Conservation (phyloP, 2,797 vertebrate genomes). For the Morus bassanus region DNA sequence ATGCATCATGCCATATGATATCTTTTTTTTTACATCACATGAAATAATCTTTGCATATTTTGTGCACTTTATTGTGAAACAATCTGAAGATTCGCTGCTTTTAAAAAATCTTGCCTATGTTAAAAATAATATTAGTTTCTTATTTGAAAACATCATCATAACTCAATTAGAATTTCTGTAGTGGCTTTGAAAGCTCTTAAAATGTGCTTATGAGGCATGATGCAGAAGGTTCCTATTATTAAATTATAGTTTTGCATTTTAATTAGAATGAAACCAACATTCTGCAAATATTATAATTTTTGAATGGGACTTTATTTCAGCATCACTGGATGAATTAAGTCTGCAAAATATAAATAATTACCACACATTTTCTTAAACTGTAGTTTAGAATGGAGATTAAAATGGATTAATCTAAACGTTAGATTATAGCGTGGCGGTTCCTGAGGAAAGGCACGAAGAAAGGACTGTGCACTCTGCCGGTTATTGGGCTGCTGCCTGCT, state of each 20-base stretch:
- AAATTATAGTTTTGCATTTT: neutral
- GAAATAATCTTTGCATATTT: neutral
- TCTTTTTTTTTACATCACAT: neutral
- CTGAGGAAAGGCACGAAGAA: neutral
- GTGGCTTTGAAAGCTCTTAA: neutral
- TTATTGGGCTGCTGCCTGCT: neutral
- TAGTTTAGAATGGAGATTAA: neutral
- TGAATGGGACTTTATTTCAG: neutral
- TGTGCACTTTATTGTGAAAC: neutral
- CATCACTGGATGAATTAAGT: neutral
- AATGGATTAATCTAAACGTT: neutral
- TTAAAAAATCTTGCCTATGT: neutral
- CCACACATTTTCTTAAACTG: neutral
- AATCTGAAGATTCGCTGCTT: neutral
- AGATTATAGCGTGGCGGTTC: accelerated
- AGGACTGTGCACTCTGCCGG: neutral
- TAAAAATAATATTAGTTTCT: neutral
- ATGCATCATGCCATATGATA: neutral
- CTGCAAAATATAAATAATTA: neutral
- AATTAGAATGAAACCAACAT: neutral
- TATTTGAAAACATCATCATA: neutral
- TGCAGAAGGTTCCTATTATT: neutral
- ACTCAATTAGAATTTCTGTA: neutral
- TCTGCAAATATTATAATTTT: neutral
- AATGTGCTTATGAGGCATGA: neutral